These are phyloP conservation scores for Sceloporus tristichus DNA, from an alignment of 2,113 vertebrate genomes.

Conservation along the genomic window DNA sequence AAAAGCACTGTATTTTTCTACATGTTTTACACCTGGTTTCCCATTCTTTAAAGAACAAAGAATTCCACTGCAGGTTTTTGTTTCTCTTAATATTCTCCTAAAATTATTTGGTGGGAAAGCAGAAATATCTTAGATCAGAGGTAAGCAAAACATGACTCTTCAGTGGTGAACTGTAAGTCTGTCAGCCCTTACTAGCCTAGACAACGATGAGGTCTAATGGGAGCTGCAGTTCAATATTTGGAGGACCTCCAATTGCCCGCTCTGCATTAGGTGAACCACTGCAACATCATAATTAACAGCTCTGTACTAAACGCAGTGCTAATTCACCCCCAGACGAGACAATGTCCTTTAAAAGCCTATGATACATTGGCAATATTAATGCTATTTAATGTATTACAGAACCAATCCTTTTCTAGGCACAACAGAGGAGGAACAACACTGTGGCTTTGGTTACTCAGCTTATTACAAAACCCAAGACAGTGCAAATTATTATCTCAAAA, in stretches of 20 bases:
- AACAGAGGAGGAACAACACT: neutral
- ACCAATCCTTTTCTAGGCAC: neutral
- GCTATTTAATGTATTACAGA: neutral
- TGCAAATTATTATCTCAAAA: conserved; percentile 39
- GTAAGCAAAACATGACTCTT: too few relatives aligned
- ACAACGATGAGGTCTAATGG: too few relatives aligned
- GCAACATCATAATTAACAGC: neutral
- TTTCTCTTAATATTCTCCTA: neutral
- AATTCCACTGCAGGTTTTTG: neutral
- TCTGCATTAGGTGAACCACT: neutral
- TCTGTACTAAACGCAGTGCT: neutral
- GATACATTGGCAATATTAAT: neutral
- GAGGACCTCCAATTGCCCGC: too few relatives aligned
- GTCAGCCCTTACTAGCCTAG: neutral
- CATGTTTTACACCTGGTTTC: neutral
- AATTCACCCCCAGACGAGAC: neutral
- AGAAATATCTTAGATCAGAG: too few relatives aligned
- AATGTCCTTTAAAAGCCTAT: neutral
- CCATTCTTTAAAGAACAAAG: neutral
- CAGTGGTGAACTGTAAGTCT: neutral
- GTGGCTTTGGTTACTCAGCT: neutral
- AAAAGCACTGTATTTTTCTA: neutral
- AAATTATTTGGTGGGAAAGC: too few relatives aligned
- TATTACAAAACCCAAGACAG: conserved; percentile 19
- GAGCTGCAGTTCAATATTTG: too few relatives aligned